Base-by-base conservation (phyloP, 2,888 invertebrate species). In the Trichogramma dendrolimi region DNA sequence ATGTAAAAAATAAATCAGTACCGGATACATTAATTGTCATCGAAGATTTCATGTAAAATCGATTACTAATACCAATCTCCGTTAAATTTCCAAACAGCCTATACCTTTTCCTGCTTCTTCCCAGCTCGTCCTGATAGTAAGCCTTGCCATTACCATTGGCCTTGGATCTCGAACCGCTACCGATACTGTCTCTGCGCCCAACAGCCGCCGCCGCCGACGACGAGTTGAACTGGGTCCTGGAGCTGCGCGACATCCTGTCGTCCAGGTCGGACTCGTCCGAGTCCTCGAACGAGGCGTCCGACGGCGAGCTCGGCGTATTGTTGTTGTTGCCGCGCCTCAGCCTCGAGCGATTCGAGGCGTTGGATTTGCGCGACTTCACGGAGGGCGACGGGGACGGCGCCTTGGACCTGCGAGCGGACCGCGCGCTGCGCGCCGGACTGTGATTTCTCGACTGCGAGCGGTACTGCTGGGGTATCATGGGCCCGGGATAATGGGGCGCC, bases 351-450 rank as follows among this genome's bases (percentile, higher is more conserved):
- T 84, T 81, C 62, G 85, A 82, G 42, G 82, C 81, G 72, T 87
- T 82, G 0, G 91, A 90, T 68, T 89, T 85, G 43, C 89, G 84
- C 4, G 89, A 88, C 67, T 88, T 85, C 56, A 85, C 72, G 71
- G 90, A 90, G 63, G 86, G 83, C 1, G 89, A 86, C 0, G 85
- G 84, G 0, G 90, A 86, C 4, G 88, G 85, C 6, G 89, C 84
- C 5, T 88, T 87, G 4, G 85, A 85, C 6, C 78, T 69, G 63
- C 77, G 70, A 46, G 67, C 69, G 2, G 76, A 76, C 58, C 78
- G 79, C 5, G 72, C 47, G 58, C 79, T 79, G 10, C 76, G 71
- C 0, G 75, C 73, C 5, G 79, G 79, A 59, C 80, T 78, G 8
- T 75, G 77, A 0, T 83, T 80, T 39, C 88, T 83, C 0, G 87